Conservation (phyloP, 1,140 invertebrate genomes). For the Bombus consobrinus region DNA sequence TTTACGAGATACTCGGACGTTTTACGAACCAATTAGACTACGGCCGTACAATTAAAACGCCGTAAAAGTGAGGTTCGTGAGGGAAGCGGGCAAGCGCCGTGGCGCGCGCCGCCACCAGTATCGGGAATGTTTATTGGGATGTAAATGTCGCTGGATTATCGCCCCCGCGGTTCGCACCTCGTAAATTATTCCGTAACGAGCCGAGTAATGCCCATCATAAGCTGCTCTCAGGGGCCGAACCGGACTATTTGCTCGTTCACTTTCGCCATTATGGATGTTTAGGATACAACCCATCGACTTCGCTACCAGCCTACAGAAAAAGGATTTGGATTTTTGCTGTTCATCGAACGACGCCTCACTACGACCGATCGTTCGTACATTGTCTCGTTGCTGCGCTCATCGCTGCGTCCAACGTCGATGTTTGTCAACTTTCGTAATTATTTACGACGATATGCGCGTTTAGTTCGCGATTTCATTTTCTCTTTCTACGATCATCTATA, state of each 20-base stretch:
- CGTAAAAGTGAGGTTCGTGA: conserved; percentile 75
- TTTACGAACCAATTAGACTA: conserved; percentile 81
- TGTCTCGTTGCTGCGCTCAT: no score
- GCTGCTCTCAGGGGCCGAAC: conserved; percentile 72
- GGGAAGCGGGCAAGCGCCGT: conserved; percentile 33
- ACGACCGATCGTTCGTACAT: background rate
- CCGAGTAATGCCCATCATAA: conserved; percentile 82
- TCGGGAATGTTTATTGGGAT: conserved; percentile 82
- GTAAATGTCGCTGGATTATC: conserved; percentile 84
- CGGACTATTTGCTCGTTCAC: conserved; percentile 69
- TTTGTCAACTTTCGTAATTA: background rate
- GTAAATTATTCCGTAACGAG: conserved; percentile 83
- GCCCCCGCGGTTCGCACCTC: conserved; percentile 82
- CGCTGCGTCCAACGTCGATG: no score
- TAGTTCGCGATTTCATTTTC: background rate
- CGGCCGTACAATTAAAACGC: conserved; percentile 78
- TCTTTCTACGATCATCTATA: no score
- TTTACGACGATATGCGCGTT: background rate
- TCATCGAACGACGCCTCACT: background rate
- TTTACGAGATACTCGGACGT: conserved; percentile 75
- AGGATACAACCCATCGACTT: conserved; percentile 65
- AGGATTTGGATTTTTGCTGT: background rate
- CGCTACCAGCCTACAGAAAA: background rate
- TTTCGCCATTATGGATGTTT: conserved; percentile 73
- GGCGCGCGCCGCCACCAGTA: conserved; percentile 71